Percentiles rank a stretch among this genome's conserved stretches.
Conservation (phyloP, 2,113 vertebrate species). For the Oncorhynchus kisutch region DNA sequence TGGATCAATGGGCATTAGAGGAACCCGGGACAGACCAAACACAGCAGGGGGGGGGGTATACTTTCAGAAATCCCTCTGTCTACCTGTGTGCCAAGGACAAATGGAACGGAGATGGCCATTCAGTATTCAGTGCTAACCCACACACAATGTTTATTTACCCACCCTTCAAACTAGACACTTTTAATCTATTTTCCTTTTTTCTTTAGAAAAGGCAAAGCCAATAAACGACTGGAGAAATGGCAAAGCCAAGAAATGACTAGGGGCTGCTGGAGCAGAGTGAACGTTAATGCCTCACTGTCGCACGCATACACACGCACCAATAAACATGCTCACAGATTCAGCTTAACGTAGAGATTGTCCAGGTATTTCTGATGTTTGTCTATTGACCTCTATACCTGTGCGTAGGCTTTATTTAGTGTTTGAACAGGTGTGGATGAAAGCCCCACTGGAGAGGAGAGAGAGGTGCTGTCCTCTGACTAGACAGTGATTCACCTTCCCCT, state of each 20-base stretch:
- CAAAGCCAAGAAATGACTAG: constrained; percentile 10
- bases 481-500: constrained; percentile 57
- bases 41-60: constrained; percentile 43
- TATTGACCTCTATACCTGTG: constrained; percentile 24
- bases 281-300: background rate
- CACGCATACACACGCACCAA: background rate
- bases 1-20: constrained; percentile 67
- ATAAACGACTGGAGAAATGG: constrained; percentile 14
- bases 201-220: constrained; percentile 13
- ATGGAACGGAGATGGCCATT: constrained; percentile 54
- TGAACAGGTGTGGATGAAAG: constrained; percentile 75
- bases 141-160: constrained; percentile 67
- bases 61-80: constrained; percentile 61
- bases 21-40: constrained; percentile 56
- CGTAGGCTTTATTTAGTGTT: constrained; percentile 54
- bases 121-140: constrained; percentile 45
- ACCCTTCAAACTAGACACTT: constrained; percentile 53
- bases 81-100: constrained; percentile 58
- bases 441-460: constrained; percentile 59
- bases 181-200: constrained; percentile 52
- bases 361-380: background rate
- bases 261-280: background rate
- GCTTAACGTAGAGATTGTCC: background rate
- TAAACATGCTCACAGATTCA: background rate
- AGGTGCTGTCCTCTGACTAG: constrained; percentile 41